Evolutionary conservation across 2,888 invertebrate genomes (phyloP).

Genomic region (Deilephila elpenor): DNA sequence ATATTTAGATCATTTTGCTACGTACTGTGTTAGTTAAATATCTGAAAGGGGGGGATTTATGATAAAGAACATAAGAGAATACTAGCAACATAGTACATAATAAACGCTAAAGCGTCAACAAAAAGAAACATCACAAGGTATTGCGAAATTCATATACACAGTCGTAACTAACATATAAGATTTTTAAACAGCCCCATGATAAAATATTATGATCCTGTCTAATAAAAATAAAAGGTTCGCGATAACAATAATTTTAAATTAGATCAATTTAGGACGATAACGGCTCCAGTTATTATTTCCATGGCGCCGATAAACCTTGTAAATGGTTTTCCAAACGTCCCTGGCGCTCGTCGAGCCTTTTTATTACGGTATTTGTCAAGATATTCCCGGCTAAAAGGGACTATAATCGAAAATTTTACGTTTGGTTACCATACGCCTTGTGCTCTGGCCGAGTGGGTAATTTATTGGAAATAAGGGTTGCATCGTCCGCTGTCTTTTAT

Average conservation of each 20-base stretch:
- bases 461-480: constrained; percentile 50
- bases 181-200: constrained; percentile 55
- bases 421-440: constrained; percentile 74
- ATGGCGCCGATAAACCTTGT: constrained; percentile 82
- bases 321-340: constrained; percentile 83
- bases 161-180: constrained; percentile 21
- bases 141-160: not conserved
- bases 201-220: constrained; percentile 72
- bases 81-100: not conserved
- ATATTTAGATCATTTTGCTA: not conserved
- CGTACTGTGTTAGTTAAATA: too few species aligned
- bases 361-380: constrained; percentile 83
- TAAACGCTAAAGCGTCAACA: not conserved
- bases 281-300: constrained; percentile 83
- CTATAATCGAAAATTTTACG: constrained; percentile 79
- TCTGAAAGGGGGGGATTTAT: too few species aligned
- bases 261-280: constrained; percentile 83
- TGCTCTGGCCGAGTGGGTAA: constrained; percentile 53
- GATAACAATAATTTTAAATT: constrained; percentile 83
- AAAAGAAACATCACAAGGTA: not conserved
- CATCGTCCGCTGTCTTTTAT: constrained; percentile 22
- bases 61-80: not conserved
- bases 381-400: constrained; percentile 75
- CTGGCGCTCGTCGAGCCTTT: constrained; percentile 76
- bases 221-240: constrained; percentile 81